Conservation (phyloP, 2,113 vertebrate genomes). For the Chelonoidis abingdonii region DNA sequence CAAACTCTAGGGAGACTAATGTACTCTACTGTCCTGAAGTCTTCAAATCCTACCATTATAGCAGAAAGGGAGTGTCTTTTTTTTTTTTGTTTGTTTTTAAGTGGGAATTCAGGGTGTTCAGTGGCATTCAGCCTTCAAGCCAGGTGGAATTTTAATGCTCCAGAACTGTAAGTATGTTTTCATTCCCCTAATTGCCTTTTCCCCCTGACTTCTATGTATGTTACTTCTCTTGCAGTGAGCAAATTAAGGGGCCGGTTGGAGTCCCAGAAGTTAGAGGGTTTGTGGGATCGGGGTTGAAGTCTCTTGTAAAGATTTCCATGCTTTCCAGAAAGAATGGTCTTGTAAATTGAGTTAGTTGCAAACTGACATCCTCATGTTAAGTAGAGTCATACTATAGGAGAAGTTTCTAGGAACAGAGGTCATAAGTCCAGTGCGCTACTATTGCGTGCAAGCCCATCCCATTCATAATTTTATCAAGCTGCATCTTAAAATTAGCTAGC, state of each 20-base stretch:
- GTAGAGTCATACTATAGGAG: neutral
- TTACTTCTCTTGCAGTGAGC: neutral
- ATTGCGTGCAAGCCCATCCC: neutral
- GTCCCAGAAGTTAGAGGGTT: neutral
- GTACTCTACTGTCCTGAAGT: neutral
- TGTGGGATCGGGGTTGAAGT: neutral
- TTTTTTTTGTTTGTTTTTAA: neutral
- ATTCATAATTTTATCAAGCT: too few relatives aligned
- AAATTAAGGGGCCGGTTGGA: neutral
- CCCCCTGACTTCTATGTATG: neutral
- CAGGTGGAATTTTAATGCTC: neutral
- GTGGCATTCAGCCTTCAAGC: too few relatives aligned
- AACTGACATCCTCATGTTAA: neutral
- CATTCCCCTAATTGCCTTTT: neutral
- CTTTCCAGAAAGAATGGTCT: neutral
- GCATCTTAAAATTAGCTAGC: too few relatives aligned
- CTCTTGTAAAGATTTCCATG: neutral
- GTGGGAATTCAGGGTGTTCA: too few relatives aligned
- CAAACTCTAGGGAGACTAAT: neutral
- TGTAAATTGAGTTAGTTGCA: neutral
- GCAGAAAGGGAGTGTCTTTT: neutral
- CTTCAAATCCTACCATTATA: constrained; percentile 47
- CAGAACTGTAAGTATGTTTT: neutral
- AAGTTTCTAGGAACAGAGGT: neutral
- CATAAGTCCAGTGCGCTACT: too few relatives aligned